Percentiles rank a stretch among this genome's conserved stretches.
Evolutionary conservation across 2,797 vertebrate species (phyloP).

Genomic region (Galaxias olidus): DNA sequence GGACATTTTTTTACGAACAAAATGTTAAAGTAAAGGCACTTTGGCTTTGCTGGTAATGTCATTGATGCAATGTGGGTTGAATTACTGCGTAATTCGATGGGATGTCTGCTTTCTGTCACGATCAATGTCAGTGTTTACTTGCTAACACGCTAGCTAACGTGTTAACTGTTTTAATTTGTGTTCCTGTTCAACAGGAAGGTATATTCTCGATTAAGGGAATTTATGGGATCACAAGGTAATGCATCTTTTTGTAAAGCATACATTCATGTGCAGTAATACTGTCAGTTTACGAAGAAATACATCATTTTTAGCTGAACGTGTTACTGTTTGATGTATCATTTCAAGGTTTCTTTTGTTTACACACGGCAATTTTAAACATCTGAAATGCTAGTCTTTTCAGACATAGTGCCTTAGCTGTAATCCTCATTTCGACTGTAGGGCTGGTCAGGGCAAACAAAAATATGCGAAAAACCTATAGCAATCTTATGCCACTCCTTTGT

Average conservation of each 20-base stretch:
- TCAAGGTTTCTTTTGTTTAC: slow-evolving; percentile 73
- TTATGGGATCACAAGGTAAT: slow-evolving; percentile 85
- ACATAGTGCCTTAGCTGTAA: slow-evolving; percentile 28
- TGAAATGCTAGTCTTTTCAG: slow-evolving; percentile 54
- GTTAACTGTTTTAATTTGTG: slow-evolving; percentile 33
- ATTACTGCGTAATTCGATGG: no score
- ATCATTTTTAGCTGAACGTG: slow-evolving; percentile 5
- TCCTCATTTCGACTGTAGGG: slow-evolving; percentile 15
- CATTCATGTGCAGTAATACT: slow-evolving; percentile 26
- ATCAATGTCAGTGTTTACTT: slow-evolving; percentile 16
- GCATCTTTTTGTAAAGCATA: slow-evolving; percentile 7
- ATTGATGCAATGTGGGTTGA: no score
- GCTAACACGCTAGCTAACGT: slow-evolving; percentile 24
- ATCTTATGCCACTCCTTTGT: no score
- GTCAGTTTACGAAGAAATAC: slow-evolving; percentile 11
- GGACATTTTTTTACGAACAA: no score
- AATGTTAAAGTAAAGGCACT: no score
- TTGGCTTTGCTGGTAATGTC: no score
- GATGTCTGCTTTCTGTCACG: no score
- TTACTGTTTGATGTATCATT: slow-evolving; percentile 6
- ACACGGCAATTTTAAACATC: slow-evolving; percentile 66
- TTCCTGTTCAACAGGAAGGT: slow-evolving; percentile 70
- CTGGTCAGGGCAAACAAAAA: neutral
- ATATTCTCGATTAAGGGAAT: slow-evolving; percentile 69
- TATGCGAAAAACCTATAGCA: neutral